Conservation (phyloP, 2,113 vertebrate genomes). For the Passer montanus region DNA sequence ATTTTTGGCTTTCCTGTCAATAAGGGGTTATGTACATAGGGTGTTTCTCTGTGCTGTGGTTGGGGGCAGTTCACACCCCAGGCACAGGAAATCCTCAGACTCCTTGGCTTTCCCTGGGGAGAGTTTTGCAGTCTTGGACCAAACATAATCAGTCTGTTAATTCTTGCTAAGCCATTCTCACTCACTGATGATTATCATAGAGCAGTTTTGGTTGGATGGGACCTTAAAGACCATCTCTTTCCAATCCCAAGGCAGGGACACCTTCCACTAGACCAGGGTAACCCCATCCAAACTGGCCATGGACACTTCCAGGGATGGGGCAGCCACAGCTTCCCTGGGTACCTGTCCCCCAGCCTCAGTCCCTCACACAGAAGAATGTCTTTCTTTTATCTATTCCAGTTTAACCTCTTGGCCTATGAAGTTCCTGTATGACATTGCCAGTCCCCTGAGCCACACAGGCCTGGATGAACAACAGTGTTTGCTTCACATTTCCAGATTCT, state of each 20-base stretch:
- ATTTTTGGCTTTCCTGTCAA: neutral
- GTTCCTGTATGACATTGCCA: neutral
- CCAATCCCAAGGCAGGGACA: neutral
- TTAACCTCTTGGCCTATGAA: neutral
- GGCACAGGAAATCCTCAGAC: neutral
- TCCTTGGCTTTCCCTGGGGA: neutral
- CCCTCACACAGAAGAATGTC: neutral
- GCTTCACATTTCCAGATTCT: neutral
- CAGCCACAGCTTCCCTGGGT: neutral
- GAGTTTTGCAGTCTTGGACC: neutral
- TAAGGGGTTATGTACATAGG: rapidly evolving
- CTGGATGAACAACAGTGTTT: neutral
- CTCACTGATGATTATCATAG: neutral
- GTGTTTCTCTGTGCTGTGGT: neutral
- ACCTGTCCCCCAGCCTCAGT: neutral
- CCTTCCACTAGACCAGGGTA: neutral
- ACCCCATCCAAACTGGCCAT: neutral
- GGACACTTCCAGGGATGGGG: neutral
- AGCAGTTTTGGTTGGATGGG: too few relatives aligned
- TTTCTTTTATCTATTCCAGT: neutral
- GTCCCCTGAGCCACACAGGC: neutral
- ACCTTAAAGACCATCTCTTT: neutral
- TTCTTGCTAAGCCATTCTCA: neutral
- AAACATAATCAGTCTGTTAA: neutral
- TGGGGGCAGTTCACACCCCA: neutral